Evolutionary conservation across 2,797 vertebrate genomes (phyloP), one percentile per base, ranked within the genome.

Genomic region (Chromis chromis): DNA sequence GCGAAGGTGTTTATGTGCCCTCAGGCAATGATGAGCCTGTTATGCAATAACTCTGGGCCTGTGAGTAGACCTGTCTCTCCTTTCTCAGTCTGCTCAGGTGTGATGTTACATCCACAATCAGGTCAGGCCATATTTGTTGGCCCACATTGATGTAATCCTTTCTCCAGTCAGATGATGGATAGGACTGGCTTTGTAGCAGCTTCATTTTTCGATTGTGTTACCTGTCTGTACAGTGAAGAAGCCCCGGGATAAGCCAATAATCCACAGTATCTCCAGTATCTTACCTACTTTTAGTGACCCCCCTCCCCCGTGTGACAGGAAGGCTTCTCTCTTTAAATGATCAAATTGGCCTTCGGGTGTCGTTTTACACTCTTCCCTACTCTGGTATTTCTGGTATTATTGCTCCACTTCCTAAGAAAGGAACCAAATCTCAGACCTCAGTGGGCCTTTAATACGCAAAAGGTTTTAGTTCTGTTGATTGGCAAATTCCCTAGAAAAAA

Each of bases 101-200:
- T 88, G 61, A 76, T 53, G 69, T 90, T 92, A 83, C 92, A 86
- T 6, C 58, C 66, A 81, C 50, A 93, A 90, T 77, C 81, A 90
- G 92, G 92, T 92, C 93, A 92, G 86, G 65, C 53, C 68, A 73
- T 78, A 83, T 82, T 78, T 72, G 71, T 69, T 91, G 90, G 59
- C 88, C 90, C 77, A 86, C 78, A 87, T 89, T 60, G 78, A 90
- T 85, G 81, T 85, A 89, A 89, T 83, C 74, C 59, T 68, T n/a
- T 4, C 65, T 70, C 0, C 4, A 64, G 61, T 56, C 60, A 53
- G 76, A 71, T 85, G 75, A 88, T 86, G 79, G 86, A 90, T 75
- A 58, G 61, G 48, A 13, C 33, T 12, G 70, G 73, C 77, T 85
- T 93, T 90, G 81, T 86, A 69, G 27, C 36, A 3, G 27, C 48